Conservation (phyloP, 2,888 invertebrate species). For the Drepana falcataria region DNA sequence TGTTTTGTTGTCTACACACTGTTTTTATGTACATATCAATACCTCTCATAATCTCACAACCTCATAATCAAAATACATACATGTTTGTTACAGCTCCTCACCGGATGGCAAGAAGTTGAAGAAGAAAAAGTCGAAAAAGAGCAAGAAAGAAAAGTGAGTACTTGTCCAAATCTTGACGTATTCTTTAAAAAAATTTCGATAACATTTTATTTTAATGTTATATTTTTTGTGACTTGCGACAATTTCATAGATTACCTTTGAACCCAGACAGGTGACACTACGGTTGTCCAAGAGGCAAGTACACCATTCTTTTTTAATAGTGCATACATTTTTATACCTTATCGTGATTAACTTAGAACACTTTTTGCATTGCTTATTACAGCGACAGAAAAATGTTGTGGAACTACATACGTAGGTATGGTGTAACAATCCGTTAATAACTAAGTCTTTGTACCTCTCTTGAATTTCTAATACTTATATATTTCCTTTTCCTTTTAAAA, state of each 20-base stretch:
- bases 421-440: slow-evolving; percentile 9
- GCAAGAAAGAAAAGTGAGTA: slow-evolving; percentile 86
- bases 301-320: slow-evolving; percentile 20
- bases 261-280: slow-evolving; percentile 66
- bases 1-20: too few species aligned
- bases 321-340: slow-evolving; percentile 7
- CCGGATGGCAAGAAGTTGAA: slow-evolving; percentile 86
- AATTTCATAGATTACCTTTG: slow-evolving; percentile 52
- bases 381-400: slow-evolving; percentile 70
- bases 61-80: background rate
- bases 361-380: slow-evolving; percentile 38
- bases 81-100: slow-evolving; percentile 76
- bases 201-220: slow-evolving; percentile 13
- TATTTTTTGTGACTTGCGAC: slow-evolving; percentile 27
- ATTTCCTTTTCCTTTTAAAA: too few species aligned
- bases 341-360: slow-evolving; percentile 10
- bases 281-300: slow-evolving; percentile 70
- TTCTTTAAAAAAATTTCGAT: slow-evolving; percentile 4
- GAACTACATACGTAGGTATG: slow-evolving; percentile 68
- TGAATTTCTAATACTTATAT: too few species aligned
- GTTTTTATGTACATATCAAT: too few species aligned
- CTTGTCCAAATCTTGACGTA: background rate
- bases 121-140: slow-evolving; percentile 88
- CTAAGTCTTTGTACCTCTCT: background rate
- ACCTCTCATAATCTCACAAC: too few species aligned